phyloP scores from a whole-genome alignment of 2,797 vertebrate genomes.

The Thalassophryne amazonica region DNA sequence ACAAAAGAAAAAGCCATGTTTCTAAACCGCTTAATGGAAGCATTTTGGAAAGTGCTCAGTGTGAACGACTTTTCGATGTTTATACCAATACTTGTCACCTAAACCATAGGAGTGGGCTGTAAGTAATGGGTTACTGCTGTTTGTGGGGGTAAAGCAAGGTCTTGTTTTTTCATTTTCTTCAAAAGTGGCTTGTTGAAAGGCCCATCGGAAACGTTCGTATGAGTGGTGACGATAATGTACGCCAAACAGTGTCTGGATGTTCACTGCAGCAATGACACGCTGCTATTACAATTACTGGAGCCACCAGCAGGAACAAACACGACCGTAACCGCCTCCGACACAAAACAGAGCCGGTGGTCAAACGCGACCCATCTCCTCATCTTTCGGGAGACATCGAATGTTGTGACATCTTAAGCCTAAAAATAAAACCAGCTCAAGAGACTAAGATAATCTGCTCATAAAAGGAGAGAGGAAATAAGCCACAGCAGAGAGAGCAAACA shows the following conservation, averaged over 20 bases:
- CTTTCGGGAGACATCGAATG: too few relatives aligned
- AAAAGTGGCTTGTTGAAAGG: conserved; percentile 67
- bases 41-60: conserved; percentile 33
- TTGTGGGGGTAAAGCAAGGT: conserved; percentile 72
- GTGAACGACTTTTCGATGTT: conserved; percentile 61
- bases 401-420: too few relatives aligned
- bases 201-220: conserved; percentile 61
- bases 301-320: conserved; percentile 52
- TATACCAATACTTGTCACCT: conserved; percentile 66
- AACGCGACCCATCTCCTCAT: too few relatives aligned
- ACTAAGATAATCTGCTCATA: conserved; percentile 19
- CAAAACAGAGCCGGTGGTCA: conserved; percentile 23
- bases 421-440: conserved; percentile 18
- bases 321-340: conserved; percentile 55
- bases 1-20: conserved; percentile 6
- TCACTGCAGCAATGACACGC: conserved; percentile 40
- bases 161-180: conserved; percentile 52
- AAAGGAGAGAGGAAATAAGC: conserved; percentile 12
- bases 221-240: conserved; percentile 64
- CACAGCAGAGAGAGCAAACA: conserved; percentile 12
- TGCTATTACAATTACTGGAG: conserved; percentile 57
- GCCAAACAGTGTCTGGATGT: conserved; percentile 54
- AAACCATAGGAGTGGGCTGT: conserved; percentile 70
- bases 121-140: conserved; percentile 65
- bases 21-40: conserved; percentile 31